Percentiles rank a stretch among this genome's conserved stretches.
Conservation (phyloP, 53 echinoderm and acorn worm species). For the Temnopleurus reevesii region DNA sequence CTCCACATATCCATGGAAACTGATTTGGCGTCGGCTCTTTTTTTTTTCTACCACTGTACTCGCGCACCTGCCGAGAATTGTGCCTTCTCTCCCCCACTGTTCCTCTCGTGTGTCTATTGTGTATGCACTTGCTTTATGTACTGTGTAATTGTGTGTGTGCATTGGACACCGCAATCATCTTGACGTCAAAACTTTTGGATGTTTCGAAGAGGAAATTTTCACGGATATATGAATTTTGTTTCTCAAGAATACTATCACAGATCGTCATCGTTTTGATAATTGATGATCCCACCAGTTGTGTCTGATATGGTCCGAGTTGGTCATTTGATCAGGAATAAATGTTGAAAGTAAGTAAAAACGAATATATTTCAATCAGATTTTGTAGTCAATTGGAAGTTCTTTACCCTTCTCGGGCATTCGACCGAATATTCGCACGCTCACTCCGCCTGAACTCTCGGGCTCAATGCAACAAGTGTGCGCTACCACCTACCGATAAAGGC, state of each 20-base stretch:
- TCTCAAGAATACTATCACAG: not conserved
- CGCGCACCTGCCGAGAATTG: not conserved
- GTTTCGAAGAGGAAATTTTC: constrained; percentile 15
- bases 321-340: not conserved
- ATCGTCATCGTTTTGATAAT: not conserved
- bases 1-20: constrained; percentile 45
- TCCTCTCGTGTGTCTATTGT: not conserved
- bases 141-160: constrained; percentile 8
- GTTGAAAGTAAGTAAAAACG: constrained; percentile 26
- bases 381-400: not conserved
- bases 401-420: not conserved
- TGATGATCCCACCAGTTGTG: not conserved
- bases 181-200: not conserved
- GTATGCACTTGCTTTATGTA: not conserved
- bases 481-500: not conserved
- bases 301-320: not conserved
- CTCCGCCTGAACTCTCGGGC: not conserved
- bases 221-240: constrained; percentile 12
- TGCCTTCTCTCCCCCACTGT: not conserved
- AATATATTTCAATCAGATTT: not conserved
- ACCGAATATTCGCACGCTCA: not conserved
- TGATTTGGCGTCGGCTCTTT: constrained; percentile 38
- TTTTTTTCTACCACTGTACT: not conserved
- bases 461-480: not conserved
- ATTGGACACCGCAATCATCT: not conserved